Conservation (phyloP, 2,113 vertebrate species). For the Trogon surrucura region DNA sequence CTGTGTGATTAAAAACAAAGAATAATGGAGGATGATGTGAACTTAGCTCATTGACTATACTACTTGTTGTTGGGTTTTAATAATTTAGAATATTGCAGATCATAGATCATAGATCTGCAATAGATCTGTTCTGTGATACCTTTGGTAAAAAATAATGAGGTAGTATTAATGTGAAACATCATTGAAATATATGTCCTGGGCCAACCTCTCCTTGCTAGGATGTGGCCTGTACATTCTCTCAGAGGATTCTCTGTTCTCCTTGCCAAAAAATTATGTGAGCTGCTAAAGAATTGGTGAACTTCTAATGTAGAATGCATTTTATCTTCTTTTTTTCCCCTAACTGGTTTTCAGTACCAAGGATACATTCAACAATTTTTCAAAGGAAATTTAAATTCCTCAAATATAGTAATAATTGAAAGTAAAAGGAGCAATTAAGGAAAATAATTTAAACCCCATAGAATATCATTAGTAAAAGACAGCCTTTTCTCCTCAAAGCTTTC, state of each 20-base stretch:
- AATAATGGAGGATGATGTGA: constrained; percentile 31
- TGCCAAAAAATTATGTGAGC: background rate
- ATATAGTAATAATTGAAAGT: background rate
- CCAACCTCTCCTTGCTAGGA: background rate
- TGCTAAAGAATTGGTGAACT: background rate
- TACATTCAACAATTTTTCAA: background rate
- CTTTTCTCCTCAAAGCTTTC: background rate
- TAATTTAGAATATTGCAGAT: constrained; percentile 39
- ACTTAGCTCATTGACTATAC: constrained; percentile 23
- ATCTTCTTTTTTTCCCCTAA: background rate
- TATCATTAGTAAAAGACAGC: background rate
- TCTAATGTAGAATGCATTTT: background rate
- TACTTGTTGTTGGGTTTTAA: constrained; percentile 44
- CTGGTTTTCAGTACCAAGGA: background rate
- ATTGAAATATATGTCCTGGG: background rate
- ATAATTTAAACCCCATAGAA: background rate
- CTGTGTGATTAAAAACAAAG: constrained; percentile 57
- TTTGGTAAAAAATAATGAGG: constrained; percentile 29
- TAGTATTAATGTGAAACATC: background rate
- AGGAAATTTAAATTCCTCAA: background rate
- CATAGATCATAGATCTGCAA: no score
- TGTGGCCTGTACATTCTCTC: background rate
- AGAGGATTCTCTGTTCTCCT: background rate
- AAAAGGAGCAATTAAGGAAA: background rate
- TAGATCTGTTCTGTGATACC: background rate